phyloP scores from a whole-genome alignment of 2,888 invertebrate genomes.

The Clitarchus hookeri region DNA sequence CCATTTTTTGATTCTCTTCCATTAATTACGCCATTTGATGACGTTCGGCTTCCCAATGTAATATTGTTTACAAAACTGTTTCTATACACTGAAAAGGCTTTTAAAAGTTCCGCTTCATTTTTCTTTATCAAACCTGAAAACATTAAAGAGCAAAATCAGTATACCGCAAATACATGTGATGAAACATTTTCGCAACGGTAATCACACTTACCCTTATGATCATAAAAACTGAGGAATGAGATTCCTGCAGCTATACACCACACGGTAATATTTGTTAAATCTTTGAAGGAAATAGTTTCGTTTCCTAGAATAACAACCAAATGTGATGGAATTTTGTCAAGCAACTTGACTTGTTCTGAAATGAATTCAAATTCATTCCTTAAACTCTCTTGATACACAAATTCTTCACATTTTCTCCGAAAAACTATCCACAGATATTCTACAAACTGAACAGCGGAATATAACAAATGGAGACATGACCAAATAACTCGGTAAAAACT shows the following conservation, averaged over 20 bases:
- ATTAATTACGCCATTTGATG: conserved; percentile 25
- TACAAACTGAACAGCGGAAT: conserved; percentile 36
- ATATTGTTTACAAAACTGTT: conserved; percentile 60
- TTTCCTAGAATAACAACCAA: conserved; percentile 70
- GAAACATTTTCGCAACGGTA: background rate
- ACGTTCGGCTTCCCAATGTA: conserved; percentile 56
- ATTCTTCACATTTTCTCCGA: conserved; percentile 38
- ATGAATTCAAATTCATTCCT: conserved; percentile 39
- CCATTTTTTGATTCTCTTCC: conserved; percentile 37
- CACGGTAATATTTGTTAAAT: conserved; percentile 71
- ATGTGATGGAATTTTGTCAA: conserved; percentile 68
- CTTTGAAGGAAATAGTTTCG: conserved; percentile 61
- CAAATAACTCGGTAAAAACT: conserved; percentile 37
- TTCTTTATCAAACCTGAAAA: conserved; percentile 60
- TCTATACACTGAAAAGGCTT: conserved; percentile 50
- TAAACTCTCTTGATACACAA: conserved; percentile 27
- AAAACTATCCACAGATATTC: conserved; percentile 35
- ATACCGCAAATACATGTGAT: conserved; percentile 36
- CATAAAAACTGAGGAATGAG: conserved; percentile 81
- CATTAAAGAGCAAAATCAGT: conserved; percentile 17
- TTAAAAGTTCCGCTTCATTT: conserved; percentile 33
- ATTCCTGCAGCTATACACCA: conserved; percentile 80
- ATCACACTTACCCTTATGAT: conserved; percentile 69
- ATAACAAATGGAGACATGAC: conserved; percentile 40
- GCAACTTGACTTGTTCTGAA: conserved; percentile 35